These are phyloP conservation scores for Lytechinus variegatus DNA, from an alignment of 35 echinoderm and acorn worm species.

Conservation along the genomic window DNA sequence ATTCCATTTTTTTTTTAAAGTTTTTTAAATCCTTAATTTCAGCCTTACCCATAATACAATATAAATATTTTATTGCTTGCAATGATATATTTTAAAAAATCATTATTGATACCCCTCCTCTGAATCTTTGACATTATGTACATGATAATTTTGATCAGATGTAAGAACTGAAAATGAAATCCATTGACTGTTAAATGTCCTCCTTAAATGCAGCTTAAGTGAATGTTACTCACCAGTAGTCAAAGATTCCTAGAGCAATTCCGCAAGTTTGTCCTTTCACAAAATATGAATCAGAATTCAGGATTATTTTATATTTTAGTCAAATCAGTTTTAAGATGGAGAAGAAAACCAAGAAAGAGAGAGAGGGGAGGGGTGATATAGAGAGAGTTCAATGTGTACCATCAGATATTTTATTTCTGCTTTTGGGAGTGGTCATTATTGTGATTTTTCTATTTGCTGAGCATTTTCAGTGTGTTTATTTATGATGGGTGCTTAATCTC, in stretches of 20 bases:
- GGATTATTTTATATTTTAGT: background rate
- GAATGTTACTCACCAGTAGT: background rate
- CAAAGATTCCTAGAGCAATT: background rate
- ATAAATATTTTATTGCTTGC: no score
- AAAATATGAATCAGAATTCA: background rate
- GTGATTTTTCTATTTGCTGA: background rate
- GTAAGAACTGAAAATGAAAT: background rate
- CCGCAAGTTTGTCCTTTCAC: background rate
- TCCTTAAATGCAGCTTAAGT: background rate
- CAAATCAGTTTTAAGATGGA: background rate
- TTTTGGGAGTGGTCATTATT: background rate
- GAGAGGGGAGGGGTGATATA: background rate
- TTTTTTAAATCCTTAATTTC: no score
- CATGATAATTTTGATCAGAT: background rate
- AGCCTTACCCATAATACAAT: no score
- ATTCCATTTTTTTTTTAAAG: no score
- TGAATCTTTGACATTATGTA: background rate
- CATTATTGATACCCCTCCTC: no score
- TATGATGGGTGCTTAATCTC: background rate
- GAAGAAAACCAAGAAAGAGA: background rate
- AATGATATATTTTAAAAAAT: no score
- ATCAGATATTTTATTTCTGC: background rate
- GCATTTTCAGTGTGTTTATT: background rate
- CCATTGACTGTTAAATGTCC: background rate
- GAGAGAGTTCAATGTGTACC: background rate